phyloP scores from a whole-genome alignment of 2,113 vertebrate species.

The Cricetomys ansorgei region DNA sequence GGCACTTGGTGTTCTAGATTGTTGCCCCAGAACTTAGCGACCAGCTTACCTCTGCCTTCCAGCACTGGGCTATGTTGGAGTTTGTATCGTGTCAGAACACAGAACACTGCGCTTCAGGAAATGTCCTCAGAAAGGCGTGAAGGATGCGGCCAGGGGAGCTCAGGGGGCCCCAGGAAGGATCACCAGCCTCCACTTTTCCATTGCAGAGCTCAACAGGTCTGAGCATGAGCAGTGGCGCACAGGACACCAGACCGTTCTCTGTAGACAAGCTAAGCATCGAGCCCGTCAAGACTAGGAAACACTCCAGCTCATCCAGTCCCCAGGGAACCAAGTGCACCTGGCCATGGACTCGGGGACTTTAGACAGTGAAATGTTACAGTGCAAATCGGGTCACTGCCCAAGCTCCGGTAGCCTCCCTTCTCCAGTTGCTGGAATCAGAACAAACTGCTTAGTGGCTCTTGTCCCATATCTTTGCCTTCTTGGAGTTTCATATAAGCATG shows the following conservation, averaged over 20 bases:
- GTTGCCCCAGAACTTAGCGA: neutral
- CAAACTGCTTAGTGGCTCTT: no score
- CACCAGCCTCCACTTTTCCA: neutral
- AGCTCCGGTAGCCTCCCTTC: neutral
- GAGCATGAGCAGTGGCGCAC: neutral
- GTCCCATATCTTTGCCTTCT: neutral
- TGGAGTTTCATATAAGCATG: neutral
- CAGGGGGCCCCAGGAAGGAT: no score
- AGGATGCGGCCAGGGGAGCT: neutral
- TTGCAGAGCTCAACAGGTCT: neutral
- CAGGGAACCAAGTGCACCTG: neutral
- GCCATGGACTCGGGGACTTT: neutral
- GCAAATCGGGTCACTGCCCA: neutral
- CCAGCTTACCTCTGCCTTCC: neutral
- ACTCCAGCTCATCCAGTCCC: neutral
- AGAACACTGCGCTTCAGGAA: neutral
- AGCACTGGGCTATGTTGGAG: neutral
- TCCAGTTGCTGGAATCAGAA: neutral
- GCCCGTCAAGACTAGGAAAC: neutral
- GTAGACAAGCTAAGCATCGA: accelerated
- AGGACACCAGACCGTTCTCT: neutral
- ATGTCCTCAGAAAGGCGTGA: neutral
- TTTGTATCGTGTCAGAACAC: neutral
- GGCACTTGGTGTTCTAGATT: neutral
- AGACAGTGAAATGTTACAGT: neutral